phyloP scores from a whole-genome alignment of 2,113 vertebrate species.

The Larimichthys polyactis region DNA sequence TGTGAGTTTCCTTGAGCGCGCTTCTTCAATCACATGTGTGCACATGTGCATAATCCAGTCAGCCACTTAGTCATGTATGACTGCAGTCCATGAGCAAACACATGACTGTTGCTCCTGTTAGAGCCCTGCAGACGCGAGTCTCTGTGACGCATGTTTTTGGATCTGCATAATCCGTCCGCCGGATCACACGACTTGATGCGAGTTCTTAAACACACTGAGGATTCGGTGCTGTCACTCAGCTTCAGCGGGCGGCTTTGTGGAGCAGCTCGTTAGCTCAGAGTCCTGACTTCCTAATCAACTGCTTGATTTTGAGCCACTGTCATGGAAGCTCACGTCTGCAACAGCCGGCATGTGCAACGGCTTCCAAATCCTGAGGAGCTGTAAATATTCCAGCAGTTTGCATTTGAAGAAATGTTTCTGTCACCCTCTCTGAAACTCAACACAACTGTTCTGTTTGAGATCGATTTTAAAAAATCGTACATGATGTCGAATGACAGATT shows the following conservation, averaged over 20 bases:
- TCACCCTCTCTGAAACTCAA: neutral
- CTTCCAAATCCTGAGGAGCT: neutral
- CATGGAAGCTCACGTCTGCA: neutral
- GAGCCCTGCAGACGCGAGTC: slow-evolving; percentile 7
- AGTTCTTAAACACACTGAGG: slow-evolving; percentile 47
- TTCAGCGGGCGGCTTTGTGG: neutral
- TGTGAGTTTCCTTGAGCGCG: slow-evolving; percentile 13
- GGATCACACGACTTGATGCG: slow-evolving; percentile 7
- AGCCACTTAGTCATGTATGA: slow-evolving; percentile 49
- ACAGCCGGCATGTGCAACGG: neutral
- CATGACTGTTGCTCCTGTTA: neutral
- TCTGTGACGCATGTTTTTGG: slow-evolving; percentile 22
- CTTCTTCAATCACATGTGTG: slow-evolving; percentile 34
- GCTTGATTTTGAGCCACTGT: slow-evolving; percentile 24
- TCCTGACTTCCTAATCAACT: slow-evolving; percentile 40
- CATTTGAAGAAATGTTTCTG: neutral
- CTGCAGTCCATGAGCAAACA: slow-evolving; percentile 8
- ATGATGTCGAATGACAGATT: neutral
- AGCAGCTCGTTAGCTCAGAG: slow-evolving; percentile 29
- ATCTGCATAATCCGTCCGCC: slow-evolving; percentile 62
- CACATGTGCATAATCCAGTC: slow-evolving; percentile 47
- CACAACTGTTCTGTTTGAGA: neutral
- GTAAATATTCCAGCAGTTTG: neutral
- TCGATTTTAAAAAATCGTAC: neutral
- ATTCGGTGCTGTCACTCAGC: slow-evolving; percentile 30